These are phyloP conservation scores for Dolichomitus sp. DNA, from an alignment of 2,888 invertebrate genomes.

Conservation along the genomic window DNA sequence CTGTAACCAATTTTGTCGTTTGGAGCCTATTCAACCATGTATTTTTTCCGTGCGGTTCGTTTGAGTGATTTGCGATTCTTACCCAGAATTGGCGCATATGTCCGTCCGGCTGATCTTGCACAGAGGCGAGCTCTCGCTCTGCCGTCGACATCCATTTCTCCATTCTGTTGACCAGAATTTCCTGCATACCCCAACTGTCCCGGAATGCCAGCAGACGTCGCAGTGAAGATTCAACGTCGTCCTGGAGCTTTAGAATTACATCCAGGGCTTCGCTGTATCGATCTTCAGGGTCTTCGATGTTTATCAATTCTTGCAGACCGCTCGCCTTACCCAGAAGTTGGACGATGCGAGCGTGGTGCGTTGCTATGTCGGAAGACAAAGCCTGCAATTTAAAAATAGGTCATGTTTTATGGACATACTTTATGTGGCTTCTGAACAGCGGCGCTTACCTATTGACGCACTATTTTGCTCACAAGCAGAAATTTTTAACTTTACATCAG, in stretches of 20 bases:
- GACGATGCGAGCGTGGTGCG: conserved; percentile 93
- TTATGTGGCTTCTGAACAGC: neutral
- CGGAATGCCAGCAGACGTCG: conserved; percentile 91
- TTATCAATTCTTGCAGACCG: conserved; percentile 91
- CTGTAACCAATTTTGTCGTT: no score
- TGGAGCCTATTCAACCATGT: no score
- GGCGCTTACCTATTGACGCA: no score
- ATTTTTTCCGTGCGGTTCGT: no score
- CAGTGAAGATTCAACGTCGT: conserved; percentile 92
- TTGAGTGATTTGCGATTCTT: conserved; percentile 71
- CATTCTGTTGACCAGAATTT: conserved; percentile 91
- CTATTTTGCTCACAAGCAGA: neutral
- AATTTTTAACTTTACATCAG: neutral
- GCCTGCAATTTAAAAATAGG: conserved; percentile 86
- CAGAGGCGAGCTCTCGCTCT: conserved; percentile 90
- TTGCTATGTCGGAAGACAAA: conserved; percentile 92
- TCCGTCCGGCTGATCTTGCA: conserved; percentile 90
- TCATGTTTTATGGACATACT: conserved; percentile 11
- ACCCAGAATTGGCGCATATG: conserved; percentile 95
- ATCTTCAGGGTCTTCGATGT: conserved; percentile 92
- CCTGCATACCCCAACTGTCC: conserved; percentile 93
- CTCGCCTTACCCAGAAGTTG: conserved; percentile 92
- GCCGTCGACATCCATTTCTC: conserved; percentile 93
- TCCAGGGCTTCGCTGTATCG: conserved; percentile 92
- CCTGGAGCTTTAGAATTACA: conserved; percentile 91